Evolutionary conservation across 1,140 invertebrate species (phyloP), one percentile per base, ranked within the genome.

Genomic region (Anastrepha obliqua): DNA sequence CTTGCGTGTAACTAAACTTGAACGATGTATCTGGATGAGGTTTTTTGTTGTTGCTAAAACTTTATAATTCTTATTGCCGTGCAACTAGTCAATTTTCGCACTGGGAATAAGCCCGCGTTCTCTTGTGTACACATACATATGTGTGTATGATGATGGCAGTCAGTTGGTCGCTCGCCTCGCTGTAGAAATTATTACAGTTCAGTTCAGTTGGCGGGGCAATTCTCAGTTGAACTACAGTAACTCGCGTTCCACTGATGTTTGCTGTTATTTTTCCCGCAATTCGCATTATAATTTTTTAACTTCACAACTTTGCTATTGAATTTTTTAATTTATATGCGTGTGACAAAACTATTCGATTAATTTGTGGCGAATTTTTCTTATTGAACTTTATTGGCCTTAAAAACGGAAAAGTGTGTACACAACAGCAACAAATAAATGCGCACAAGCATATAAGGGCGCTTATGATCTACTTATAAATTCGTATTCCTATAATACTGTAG

Each of bases 311-410:
- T 42, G 6, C 8, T 81, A 42, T 55, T 9, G 17, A 29, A 20
- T 55, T 81, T 81, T 55, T 81, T 55, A 58, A 81, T 81, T 81
- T 55, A 55, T 55, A 7, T n/a, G 74, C n/a, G 74, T 51, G n/a
- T 55, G 74, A 42, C 17, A 20, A 81, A 81, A 81, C 74, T 81
- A 47, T 58, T 81, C n/a, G n/a, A 55, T 81, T 42, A 81, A 81
- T 58, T 58, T 55, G 74, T 7, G 15, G n/a, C 8, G 47, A 81
- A 29, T 11, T 55, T 4, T 81, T 81, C 20, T 58, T 81, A 29
- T 81, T 81, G 44, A 58, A 81, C 44, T 81, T 81, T 58, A 20
- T 8, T 29, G 44, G 1, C 20, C 44, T 51, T 39, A 74, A 74
- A 44, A 74, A 29, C 3, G 29, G 29, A 0, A 29, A 29, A 29